Percentiles rank a stretch among this genome's conserved stretches.
phyloP scores from a whole-genome alignment of 2,888 invertebrate species.

The Microctonus aethiopoides region DNA sequence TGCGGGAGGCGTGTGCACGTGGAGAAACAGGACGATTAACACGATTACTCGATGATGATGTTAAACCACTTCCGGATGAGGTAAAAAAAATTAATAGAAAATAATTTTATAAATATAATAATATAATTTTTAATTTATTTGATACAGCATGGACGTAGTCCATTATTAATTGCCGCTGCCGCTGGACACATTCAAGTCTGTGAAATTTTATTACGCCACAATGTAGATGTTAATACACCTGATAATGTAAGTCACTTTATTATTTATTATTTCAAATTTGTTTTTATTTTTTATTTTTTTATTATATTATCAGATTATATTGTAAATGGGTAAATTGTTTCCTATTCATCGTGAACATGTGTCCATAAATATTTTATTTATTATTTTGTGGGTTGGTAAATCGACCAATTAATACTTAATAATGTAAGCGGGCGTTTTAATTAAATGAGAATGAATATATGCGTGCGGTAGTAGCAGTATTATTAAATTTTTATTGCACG shows the following conservation, averaged over 20 bases:
- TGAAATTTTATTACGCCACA: conserved; percentile 67
- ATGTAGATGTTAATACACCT: conserved; percentile 68
- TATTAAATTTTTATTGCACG: conserved; percentile 4
- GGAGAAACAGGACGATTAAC: conserved; percentile 65
- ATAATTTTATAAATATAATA: neutral
- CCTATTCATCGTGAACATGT: neutral
- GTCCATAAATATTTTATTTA: neutral
- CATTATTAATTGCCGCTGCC: conserved; percentile 70
- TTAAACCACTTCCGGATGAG: conserved; percentile 64
- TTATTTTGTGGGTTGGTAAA: neutral
- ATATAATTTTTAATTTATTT: neutral
- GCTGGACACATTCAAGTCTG: conserved; percentile 69
- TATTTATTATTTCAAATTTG: neutral
- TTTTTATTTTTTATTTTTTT: neutral
- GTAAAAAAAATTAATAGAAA: conserved; percentile 49
- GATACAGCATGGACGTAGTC: conserved; percentile 66
- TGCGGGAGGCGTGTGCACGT: conserved; percentile 67
- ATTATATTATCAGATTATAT: no score
- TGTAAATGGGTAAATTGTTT: no score
- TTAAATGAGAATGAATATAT: neutral
- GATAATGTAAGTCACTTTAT: conserved; percentile 68
- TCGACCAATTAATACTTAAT: neutral
- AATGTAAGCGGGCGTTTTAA: neutral
- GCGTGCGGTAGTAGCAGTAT: neutral
- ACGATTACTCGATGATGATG: conserved; percentile 64